Evolutionary conservation across 2,797 vertebrate species (phyloP).

Genomic region (Clarias fuscus): DNA sequence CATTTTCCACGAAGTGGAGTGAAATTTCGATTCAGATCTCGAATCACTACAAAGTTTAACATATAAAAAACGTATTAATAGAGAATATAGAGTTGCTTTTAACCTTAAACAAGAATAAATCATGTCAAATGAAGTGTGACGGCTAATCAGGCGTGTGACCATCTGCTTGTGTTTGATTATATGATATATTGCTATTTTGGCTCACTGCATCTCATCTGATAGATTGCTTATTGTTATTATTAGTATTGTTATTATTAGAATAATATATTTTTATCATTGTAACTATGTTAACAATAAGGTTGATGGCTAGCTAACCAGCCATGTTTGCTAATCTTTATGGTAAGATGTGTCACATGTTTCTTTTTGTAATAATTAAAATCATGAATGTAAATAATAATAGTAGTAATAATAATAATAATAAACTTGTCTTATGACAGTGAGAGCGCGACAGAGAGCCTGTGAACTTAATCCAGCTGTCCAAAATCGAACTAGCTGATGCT

Average conservation of each 20-base stretch:
- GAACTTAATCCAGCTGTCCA: slow-evolving; percentile 18
- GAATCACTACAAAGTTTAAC: background rate
- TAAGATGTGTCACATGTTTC: background rate
- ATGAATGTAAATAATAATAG: background rate
- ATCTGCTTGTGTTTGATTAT: too few relatives aligned
- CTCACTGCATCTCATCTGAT: background rate
- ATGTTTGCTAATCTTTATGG: background rate
- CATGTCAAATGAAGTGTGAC: background rate
- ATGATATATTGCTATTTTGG: too few relatives aligned
- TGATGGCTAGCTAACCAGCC: background rate
- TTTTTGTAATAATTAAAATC: background rate
- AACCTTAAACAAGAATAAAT: background rate
- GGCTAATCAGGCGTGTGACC: background rate
- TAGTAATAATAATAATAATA: too few relatives aligned
- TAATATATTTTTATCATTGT: too few relatives aligned
- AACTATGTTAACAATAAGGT: background rate
- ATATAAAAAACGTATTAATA: background rate
- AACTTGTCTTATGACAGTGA: background rate
- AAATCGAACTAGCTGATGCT: background rate
- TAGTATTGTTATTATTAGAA: too few relatives aligned
- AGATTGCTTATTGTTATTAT: background rate
- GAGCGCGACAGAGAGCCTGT: background rate
- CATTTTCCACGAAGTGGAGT: slow-evolving; percentile 45
- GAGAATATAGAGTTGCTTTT: background rate
- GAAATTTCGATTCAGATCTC: background rate